Evolutionary conservation across 2,797 vertebrate species (phyloP), one percentile per base, ranked within the genome.

Genomic region (Labroides dimidiatus): DNA sequence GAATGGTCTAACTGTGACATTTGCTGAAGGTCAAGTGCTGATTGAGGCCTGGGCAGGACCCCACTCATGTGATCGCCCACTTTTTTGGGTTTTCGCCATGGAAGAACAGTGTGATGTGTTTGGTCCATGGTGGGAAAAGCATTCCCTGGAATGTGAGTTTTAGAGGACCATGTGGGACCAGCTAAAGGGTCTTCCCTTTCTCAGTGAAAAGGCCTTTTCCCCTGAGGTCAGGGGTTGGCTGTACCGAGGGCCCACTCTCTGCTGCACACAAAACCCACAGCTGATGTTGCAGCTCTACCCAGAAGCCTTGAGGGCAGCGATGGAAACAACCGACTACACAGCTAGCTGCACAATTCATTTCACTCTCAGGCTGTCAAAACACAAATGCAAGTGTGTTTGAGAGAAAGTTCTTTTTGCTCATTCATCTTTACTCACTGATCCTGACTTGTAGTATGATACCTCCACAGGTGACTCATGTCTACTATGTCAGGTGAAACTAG

Each of bases 101-200:
- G 84, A 83, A 78, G 91, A 94, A 94, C 91, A 93, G 87, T 91
- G 69, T 86, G 60, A 79, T 85, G 88, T 91, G 80, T 93, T 93
- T 86, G 86, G 91, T 78, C 75, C 81, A 64, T 80, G 88, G 89
- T 94, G 93, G 93, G 93, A 94, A 94, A 93, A 87, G 88, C 84
- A 72, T 91, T 76, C 79, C 30, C 72, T 75, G 92, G 94, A 93
- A 95, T 94, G 92, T 89, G 87, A 90, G 82, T 91, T 86, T 77
- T 77, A 72, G 81, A 79, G 75, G 77, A 80, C 75, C 80, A 77
- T 91, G 85, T 90, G 88, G 89, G 84, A 87, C 87, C 70, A 53
- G 75, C 75, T 86, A 84, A 69, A 84, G 81, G 81, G 76, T 87
- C 87, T 86, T 87, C 82, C 79, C 74, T 89, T 90, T 93, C 89